Evolutionary conservation across 2,888 invertebrate species (phyloP).

Genomic region (Axea sp.): DNA sequence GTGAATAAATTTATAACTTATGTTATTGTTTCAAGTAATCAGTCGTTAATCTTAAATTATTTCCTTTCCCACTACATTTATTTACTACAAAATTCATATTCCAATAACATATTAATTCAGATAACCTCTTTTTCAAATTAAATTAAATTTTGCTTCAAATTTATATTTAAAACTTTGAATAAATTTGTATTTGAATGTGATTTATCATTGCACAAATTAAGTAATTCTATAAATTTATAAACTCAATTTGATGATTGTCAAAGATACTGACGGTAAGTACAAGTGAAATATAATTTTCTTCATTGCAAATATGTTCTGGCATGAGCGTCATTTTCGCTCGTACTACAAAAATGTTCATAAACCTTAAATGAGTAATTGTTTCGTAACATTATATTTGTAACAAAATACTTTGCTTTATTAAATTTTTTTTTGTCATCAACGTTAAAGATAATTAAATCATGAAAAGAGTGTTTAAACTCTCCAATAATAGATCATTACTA

Average conservation of each 20-base stretch:
- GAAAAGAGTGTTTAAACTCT: conserved; percentile 21
- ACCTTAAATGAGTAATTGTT: conserved; percentile 8
- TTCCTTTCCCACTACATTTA: too few relatives aligned
- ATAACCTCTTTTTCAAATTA: too few relatives aligned
- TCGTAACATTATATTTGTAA: not conserved
- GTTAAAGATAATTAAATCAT: conserved; percentile 18
- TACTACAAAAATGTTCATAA: conserved; percentile 12
- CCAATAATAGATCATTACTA: conserved; percentile 26
- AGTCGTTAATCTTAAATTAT: conserved; percentile 7
- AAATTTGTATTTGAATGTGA: too few relatives aligned
- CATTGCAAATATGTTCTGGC: too few relatives aligned
- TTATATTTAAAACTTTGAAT: too few relatives aligned
- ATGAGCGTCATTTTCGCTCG: conserved; percentile 28
- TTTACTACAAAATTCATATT: too few relatives aligned
- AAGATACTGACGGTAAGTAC: conserved; percentile 14
- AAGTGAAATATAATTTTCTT: conserved; percentile 3
- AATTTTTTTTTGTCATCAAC: conserved; percentile 21
- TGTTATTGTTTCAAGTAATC: conserved; percentile 76
- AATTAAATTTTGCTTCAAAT: too few relatives aligned
- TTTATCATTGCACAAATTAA: too few relatives aligned
- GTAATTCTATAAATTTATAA: too few relatives aligned
- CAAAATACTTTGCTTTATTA: conserved; percentile 11
- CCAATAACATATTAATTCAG: too few relatives aligned
- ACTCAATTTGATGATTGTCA: too few relatives aligned
- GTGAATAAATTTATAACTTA: conserved; percentile 80